Evolutionary conservation across 2,888 invertebrate genomes (phyloP).

Genomic region (Ennomos erosarius): DNA sequence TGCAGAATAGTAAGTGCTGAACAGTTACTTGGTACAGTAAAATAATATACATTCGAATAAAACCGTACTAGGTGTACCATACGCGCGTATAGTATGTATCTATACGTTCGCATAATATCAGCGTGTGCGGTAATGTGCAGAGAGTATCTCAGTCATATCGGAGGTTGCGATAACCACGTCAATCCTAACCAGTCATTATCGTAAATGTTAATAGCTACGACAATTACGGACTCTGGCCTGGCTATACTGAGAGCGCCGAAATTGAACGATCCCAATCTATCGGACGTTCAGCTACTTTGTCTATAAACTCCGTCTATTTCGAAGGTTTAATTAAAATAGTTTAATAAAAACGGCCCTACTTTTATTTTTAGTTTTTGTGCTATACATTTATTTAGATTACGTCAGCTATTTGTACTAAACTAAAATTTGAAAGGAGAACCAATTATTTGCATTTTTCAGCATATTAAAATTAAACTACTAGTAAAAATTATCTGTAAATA

Average conservation of each 20-base stretch:
- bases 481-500: too few species aligned
- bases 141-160: slow-evolving; percentile 55
- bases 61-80: too few species aligned
- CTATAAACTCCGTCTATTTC: slow-evolving; percentile 75
- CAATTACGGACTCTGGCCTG: slow-evolving; percentile 72
- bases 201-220: slow-evolving; percentile 82
- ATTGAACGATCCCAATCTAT: slow-evolving; percentile 76
- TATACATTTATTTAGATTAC: too few species aligned
- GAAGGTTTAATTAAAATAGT: slow-evolving; percentile 80
- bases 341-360: slow-evolving; percentile 59
- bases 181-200: slow-evolving; percentile 79
- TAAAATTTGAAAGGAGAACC: too few species aligned
- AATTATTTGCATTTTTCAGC: too few species aligned
- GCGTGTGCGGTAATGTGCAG: slow-evolving; percentile 10
- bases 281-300: slow-evolving; percentile 69
- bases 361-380: slow-evolving; percentile 5
- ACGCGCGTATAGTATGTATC: not conserved
- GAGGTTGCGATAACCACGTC: slow-evolving; percentile 67
- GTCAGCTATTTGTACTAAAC: too few species aligned
- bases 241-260: slow-evolving; percentile 64
- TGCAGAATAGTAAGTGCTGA: too few species aligned
- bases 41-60: too few species aligned
- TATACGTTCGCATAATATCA: slow-evolving; percentile 6
- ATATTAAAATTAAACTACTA: too few species aligned
- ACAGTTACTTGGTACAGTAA: too few species aligned